Conservation (phyloP, 2,797 vertebrate species). For the Acipenser oxyrinchus region DNA sequence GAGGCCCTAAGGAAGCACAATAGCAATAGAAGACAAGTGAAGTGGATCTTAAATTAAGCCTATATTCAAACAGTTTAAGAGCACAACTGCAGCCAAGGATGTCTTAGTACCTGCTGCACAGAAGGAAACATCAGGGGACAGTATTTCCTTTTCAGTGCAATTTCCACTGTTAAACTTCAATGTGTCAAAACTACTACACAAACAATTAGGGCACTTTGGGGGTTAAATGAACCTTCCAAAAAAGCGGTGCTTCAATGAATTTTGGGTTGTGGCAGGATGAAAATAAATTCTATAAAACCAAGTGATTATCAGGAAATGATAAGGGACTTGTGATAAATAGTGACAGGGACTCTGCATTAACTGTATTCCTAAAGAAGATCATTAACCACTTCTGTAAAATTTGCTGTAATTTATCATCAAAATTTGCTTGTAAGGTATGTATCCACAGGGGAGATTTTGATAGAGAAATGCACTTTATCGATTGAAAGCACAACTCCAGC, state of each 20-base stretch:
- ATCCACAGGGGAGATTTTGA: conserved; percentile 37
- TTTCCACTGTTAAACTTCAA: too few species aligned
- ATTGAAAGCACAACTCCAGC: conserved; percentile 47
- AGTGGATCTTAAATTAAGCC: too few species aligned
- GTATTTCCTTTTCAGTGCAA: too few species aligned
- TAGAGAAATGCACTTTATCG: conserved; percentile 43
- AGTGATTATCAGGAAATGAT: too few species aligned
- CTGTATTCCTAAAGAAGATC: conserved; percentile 32
- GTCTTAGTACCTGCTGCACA: too few species aligned
- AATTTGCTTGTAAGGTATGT: conserved; percentile 28
- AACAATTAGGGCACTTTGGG: background rate
- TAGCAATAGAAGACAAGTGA: too few species aligned
- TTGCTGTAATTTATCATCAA: conserved; percentile 6
- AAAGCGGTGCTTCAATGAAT: background rate
- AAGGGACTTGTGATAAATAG: background rate
- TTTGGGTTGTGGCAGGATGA: background rate
- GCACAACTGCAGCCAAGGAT: too few species aligned
- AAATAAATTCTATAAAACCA: too few species aligned
- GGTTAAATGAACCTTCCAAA: background rate
- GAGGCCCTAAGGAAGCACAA: too few species aligned
- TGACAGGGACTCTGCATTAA: conserved; percentile 28
- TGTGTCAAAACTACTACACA: too few species aligned
- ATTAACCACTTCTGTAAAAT: conserved; percentile 15
- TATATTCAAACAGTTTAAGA: too few species aligned
- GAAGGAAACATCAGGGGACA: too few species aligned